Evolutionary conservation across 2,888 invertebrate genomes (phyloP).

Genomic region (Craniophora ligustri): DNA sequence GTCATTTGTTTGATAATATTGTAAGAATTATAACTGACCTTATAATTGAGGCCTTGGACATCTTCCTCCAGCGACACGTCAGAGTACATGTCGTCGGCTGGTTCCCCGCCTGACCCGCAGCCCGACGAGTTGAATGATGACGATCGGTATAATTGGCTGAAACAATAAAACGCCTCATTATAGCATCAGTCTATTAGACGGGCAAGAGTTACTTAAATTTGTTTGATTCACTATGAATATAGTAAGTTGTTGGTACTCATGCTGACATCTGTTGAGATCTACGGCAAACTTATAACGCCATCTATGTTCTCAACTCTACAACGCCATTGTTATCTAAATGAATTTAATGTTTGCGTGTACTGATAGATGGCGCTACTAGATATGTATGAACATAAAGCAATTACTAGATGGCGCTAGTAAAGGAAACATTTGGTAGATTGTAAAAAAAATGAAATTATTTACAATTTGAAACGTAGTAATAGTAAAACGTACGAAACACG

Average conservation of each 20-base stretch:
- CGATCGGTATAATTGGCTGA: conserved; percentile 96
- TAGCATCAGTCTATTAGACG: conserved; percentile 29
- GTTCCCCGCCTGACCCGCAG: conserved; percentile 96
- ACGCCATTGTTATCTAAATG: neutral
- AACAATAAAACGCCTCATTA: conserved; percentile 68
- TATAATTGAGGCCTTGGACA: conserved; percentile 97
- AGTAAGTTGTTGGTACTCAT: conserved; percentile 10
- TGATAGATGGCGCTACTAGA: conserved; percentile 68
- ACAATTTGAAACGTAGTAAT: too few relatives aligned
- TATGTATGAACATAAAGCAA: neutral
- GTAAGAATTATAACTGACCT: conserved; percentile 88
- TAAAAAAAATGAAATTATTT: too few relatives aligned
- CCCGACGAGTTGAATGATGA: conserved; percentile 98
- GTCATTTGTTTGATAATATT: neutral
- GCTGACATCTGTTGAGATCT: conserved; percentile 60
- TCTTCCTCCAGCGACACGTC: conserved; percentile 97
- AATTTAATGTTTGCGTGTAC: conserved; percentile 13
- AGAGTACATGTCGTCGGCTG: conserved; percentile 98
- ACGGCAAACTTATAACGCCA: conserved; percentile 54
- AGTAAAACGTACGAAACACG: too few relatives aligned
- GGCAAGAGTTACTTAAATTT: conserved; percentile 28
- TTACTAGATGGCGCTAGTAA: conserved; percentile 19
- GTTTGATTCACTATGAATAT: conserved; percentile 21
- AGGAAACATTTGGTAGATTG: too few relatives aligned
- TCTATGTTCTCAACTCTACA: conserved; percentile 44